Evolutionary conservation across 2,797 vertebrate genomes (phyloP), one percentile per base, ranked within the genome.

Genomic region (Gadopsis marmoratus): DNA sequence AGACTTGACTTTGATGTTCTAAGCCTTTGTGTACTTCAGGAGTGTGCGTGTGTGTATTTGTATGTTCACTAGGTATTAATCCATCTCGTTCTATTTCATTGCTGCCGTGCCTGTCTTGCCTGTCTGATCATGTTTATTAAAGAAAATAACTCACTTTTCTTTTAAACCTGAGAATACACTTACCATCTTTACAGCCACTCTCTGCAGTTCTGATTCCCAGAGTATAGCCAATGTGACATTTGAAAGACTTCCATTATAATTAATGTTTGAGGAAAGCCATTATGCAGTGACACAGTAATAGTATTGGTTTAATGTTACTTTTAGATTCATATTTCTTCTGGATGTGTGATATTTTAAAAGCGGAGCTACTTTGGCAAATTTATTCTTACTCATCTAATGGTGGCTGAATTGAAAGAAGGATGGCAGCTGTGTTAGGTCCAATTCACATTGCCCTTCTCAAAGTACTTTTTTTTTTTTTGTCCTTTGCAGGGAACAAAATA

Each of bases 1-100:
- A 65, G 66, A 74, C 53, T 10, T n/a, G 43, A 55, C 85, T 92
- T 91, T 92, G 86, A 92, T 93, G 86, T 85, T 53, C 43, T 58
- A 48, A 86, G 83, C 78, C 67, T 84, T 84, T 84, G 60, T 76
- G 75, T 69, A 59, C 53, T 78, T 79, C 74, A 76, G 66, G 64
- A 43, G 23, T 72, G 82, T 59, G 62, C 17, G 9, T 51, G 50
- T 54, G 4, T 23, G 50, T 50, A 29, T 74, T 66, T 67, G 48
- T 69, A 74, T 75, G 54, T 67, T 83, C 47, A 21, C 31, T 8
- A 48, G 14, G 7, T 70, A 54, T 71, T 84, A 70, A 71, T 43
- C 19, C 45, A 65, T 26, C n/a, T 26, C 4, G 10, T 76, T 45
- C 21, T 26, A 37, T 69, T 67, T 63, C 39, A 9, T 59, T 58